Percentiles rank a stretch among this genome's conserved stretches.
phyloP scores from a whole-genome alignment of 2,797 vertebrate species.

The Sternarchorhynchus goeldii region DNA sequence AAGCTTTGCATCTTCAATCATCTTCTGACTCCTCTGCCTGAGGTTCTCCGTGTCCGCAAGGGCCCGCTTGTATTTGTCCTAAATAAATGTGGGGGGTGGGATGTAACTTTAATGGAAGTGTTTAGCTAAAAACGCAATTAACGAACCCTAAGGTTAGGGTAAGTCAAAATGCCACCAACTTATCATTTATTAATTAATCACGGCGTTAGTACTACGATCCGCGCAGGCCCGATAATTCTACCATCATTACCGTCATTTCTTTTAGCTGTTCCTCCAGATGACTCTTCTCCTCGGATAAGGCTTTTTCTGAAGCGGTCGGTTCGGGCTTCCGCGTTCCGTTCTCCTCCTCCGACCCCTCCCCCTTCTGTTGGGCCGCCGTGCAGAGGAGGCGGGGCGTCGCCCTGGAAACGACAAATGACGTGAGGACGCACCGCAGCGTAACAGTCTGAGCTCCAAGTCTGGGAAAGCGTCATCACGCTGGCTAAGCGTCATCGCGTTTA shows the following conservation, averaged over 20 bases:
- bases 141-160: neutral
- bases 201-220: no score
- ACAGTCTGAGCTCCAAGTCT: no score
- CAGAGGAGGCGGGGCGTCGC: slow-evolving; percentile 80
- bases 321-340: slow-evolving; percentile 74
- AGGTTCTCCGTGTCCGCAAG: slow-evolving; percentile 94
- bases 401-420: slow-evolving; percentile 53
- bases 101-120: no score
- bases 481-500: no score
- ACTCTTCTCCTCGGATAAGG: slow-evolving; percentile 81
- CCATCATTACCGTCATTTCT: slow-evolving; percentile 80
- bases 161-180: neutral
- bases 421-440: no score
- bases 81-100: neutral
- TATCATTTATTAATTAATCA: no score
- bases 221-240: no score
- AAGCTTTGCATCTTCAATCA: slow-evolving; percentile 92
- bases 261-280: slow-evolving; percentile 89
- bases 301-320: slow-evolving; percentile 71
- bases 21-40: slow-evolving; percentile 88
- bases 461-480: no score
- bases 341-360: slow-evolving; percentile 78
- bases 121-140: no score
- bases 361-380: slow-evolving; percentile 86
- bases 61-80: slow-evolving; percentile 96